Evolutionary conservation across 2,113 vertebrate species (phyloP).

Genomic region (Scalopus aquaticus): DNA sequence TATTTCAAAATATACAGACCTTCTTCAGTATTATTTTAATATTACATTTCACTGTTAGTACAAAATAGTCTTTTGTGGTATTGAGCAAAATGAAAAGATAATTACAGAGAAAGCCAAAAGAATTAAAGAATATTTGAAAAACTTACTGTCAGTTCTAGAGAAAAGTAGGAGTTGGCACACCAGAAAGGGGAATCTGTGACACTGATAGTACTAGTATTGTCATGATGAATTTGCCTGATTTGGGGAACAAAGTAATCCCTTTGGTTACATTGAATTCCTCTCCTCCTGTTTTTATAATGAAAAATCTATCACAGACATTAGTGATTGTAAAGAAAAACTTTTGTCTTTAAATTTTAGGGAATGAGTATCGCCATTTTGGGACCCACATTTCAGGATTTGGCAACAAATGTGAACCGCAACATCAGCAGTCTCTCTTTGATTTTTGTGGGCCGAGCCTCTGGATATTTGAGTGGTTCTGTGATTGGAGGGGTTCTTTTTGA

Average conservation of each 20-base stretch:
- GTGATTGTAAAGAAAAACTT: conserved; percentile 3
- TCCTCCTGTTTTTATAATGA: not conserved
- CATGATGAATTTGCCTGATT: not conserved
- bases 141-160: not conserved
- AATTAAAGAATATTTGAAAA: not conserved
- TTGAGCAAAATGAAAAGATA: not conserved
- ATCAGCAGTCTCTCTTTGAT: conserved; percentile 94
- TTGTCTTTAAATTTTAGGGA: conserved; percentile 84
- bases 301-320: conserved; percentile 20
- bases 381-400: conserved; percentile 94
- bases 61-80: not conserved
- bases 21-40: not conserved
- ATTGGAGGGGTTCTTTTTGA: conserved; percentile 92
- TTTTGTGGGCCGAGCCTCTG: conserved; percentile 92
- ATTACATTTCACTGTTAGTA: not conserved
- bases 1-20: conserved; percentile 28
- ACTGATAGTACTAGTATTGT: not conserved
- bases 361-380: conserved; percentile 93
- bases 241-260: not conserved
- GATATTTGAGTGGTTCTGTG: conserved; percentile 93
- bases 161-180: not conserved
- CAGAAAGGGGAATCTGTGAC: not conserved
- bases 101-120: not conserved
- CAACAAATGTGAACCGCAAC: conserved; percentile 90
- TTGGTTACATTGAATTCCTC: not conserved